Evolutionary conservation across 2,888 invertebrate species (phyloP), one percentile per base, ranked within the genome.

Genomic region (Drosophila siamana): DNA sequence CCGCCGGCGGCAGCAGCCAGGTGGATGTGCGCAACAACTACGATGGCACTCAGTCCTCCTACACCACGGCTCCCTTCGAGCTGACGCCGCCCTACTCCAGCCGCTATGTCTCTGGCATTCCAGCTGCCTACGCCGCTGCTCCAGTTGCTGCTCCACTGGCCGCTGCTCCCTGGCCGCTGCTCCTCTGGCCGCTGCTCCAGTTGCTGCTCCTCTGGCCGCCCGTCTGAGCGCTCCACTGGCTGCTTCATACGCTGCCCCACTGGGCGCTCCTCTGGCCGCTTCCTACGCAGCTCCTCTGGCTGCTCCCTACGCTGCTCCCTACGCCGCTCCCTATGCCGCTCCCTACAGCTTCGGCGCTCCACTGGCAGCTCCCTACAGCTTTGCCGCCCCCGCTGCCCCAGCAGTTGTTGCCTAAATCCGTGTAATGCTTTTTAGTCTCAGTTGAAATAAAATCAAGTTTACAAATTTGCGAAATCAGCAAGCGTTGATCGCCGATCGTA

Each of bases 21-120:
- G 74, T 91, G 48, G 91, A 91, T 74, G 78, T 91, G 1, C 90
- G 91, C 59, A 83, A 90, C 67, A 91, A 89, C 62, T 91, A 84
- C 38, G 91, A 90, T 63, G 90, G 90, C 48, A 85, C 83, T 13
- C 82, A 81, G 11, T 91, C 91, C 3, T 91, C 90, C 28, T 91
- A 91, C 72, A 83, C 91, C 44, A 91, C 90, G 0, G 82, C 91
- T 0, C 91, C 91, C n/a, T 88, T 91, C 50, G 88, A 86, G 19
- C 88, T 89, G 60, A 72, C 84, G 1, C 83, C 80, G 7, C 91
- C 92, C 9, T 72, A 86, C 47, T 81, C 90, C 50, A 88, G 89
- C 68, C 92, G 91, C 52, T 90, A 90, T 64, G 89, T 90, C 30
- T 84, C 90, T 0, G 90, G 91, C 8, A 57, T 87, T n/a, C 88